Base-by-base conservation (phyloP, 2,113 vertebrate genomes). In the Istiophorus platypterus region DNA sequence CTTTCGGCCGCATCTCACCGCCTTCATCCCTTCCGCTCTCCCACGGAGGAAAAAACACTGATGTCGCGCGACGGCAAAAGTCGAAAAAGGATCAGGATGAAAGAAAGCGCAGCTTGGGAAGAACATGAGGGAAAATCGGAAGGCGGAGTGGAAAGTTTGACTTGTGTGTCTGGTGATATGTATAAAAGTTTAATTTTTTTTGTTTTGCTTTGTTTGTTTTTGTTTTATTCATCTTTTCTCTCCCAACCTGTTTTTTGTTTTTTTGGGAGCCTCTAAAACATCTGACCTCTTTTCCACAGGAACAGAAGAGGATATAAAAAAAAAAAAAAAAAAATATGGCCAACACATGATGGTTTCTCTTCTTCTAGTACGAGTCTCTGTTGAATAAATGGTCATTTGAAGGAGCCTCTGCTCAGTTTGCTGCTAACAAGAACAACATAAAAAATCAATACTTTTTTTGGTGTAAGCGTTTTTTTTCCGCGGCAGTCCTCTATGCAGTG, bases 391-490 rank as follows among this genome's bases (percentile, higher is more conserved):
- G 90, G 75, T 89, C 84, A 87, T 91, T 91, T 90, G 83, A 78
- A 74, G 79, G 62, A 86, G 73, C 78, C 61, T 82, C 72, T 37
- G 69, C 91, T 78, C 85, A 68, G 80, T 85, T 87, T 89, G 68
- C 84, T 66, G 89, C 80, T 91, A 91, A 92, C 86, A 90, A 92
- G 85, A 92, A 77, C 78, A 87, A 87, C 85, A 76, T 87, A 76
- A 81, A 89, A 91, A 94, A 93, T 92, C 91, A 92, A 94, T 95
- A 89, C 18, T 88, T 89, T 88, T 88, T 88, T 91, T 73, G 89
- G 90, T 86, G 91, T 80, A 76, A 89, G 89, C 86, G 84, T 93
- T 90, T 91, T 91, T 34, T 91, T 92, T 90, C 87, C 88, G 82
- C 84, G 59, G 77, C 87, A 75, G 71, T 90, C 79, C 65, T 77